A percentile compares a stretch with the other conserved stretches of the same genome.
Conservation (phyloP, 2,888 invertebrate species). For the Serrognathus titanus region DNA sequence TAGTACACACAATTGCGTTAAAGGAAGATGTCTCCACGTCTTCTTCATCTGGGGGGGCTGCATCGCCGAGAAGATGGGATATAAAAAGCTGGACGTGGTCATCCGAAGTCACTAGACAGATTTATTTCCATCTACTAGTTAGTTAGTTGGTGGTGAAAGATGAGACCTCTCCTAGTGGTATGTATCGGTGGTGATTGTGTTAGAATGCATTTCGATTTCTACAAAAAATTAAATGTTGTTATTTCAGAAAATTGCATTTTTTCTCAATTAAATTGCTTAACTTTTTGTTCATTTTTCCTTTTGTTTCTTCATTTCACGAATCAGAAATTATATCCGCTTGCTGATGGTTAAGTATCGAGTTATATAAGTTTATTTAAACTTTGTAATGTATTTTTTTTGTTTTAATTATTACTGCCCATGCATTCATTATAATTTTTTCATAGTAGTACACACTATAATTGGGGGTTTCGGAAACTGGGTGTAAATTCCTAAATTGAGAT, state of each 20-base stretch:
- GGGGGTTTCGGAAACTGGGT: no score
- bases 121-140: conserved; percentile 21
- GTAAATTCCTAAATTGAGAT: no score
- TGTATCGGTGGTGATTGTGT: conserved; percentile 24
- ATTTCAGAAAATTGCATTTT: neutral
- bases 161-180: conserved; percentile 42
- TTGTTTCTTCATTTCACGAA: no score
- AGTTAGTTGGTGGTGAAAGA: conserved; percentile 32
- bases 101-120: conserved; percentile 32
- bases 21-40: conserved; percentile 36
- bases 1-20: conserved; percentile 32
- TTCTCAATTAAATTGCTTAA: no score
- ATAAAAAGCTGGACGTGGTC: conserved; percentile 38
- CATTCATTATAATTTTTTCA: no score
- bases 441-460: no score
- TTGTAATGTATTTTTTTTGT: no score
- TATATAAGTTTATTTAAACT: no score
- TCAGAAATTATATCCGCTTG: no score
- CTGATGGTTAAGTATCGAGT: no score
- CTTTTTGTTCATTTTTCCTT: no score
- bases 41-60: conserved; percentile 35
- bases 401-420: no score
- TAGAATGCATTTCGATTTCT: neutral
- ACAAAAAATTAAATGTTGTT: neutral
- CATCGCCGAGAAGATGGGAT: conserved; percentile 31